phyloP scores from a whole-genome alignment of 2,113 vertebrate genomes.

The Chrysemys picta region DNA sequence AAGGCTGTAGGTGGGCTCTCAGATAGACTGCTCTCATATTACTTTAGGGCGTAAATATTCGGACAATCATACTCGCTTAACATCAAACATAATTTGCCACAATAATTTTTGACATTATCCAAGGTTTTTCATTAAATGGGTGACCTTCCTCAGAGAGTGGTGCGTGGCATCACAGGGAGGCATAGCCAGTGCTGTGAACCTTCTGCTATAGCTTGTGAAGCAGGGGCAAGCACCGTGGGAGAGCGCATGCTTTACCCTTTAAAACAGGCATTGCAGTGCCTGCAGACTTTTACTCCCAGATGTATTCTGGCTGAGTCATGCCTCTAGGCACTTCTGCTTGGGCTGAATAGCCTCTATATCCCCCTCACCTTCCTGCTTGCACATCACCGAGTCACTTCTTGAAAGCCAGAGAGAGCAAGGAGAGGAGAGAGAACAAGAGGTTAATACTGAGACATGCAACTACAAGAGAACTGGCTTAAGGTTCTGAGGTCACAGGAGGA shows the following conservation, averaged over 20 bases:
- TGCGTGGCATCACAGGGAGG: neutral
- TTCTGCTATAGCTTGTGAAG: neutral
- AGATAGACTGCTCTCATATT: neutral
- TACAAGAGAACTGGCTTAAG: neutral
- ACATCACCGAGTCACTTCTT: neutral
- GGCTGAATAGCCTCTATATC: neutral
- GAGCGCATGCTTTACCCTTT: neutral
- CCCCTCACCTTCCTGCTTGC: neutral
- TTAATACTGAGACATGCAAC: rapidly evolving
- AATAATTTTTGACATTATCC: neutral
- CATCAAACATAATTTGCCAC: neutral
- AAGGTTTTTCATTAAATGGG: neutral
- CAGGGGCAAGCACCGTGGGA: neutral
- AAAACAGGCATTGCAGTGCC: neutral
- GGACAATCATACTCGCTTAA: neutral
- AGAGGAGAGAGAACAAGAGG: neutral
- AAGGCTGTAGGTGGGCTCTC: neutral
- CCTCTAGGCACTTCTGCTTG: neutral
- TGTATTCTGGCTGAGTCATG: neutral
- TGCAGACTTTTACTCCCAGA: rapidly evolving
- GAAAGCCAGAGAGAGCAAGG: neutral
- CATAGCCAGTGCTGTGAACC: rapidly evolving
- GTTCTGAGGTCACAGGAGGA: neutral
- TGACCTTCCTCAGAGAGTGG: neutral
- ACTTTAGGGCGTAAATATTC: too few species aligned